A percentile compares a stretch with the other conserved stretches of the same genome.
phyloP scores from a whole-genome alignment of 1,140 invertebrate species.

The Eriosoma lanigerum region DNA sequence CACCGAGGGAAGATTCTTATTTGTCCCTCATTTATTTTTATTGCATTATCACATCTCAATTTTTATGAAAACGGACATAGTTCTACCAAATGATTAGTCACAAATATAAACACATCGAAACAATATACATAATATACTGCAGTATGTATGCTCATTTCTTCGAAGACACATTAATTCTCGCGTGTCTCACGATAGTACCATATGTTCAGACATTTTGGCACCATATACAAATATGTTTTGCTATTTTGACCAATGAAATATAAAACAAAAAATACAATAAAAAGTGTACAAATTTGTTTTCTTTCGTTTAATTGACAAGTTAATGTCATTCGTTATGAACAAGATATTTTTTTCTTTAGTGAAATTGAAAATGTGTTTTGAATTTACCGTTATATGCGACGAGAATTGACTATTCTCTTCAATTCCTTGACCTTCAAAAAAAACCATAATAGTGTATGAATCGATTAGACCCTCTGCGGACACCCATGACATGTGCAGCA shows the following conservation, averaged over 20 bases:
- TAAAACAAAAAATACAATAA: not conserved
- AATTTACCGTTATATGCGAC: not conserved
- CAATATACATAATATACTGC: not conserved
- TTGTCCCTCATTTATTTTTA: constrained; percentile 39
- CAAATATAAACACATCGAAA: constrained; percentile 20
- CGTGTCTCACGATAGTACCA: not conserved
- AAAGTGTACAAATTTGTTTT: not conserved
- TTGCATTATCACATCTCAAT: constrained; percentile 1
- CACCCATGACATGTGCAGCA: constrained; percentile 27
- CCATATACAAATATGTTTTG: not conserved
- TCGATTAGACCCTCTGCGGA: constrained; percentile 10
- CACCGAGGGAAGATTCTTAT: constrained; percentile 29
- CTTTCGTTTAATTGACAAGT: not conserved
- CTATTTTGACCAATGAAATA: not conserved
- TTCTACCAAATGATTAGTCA: not conserved
- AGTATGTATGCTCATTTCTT: not conserved
- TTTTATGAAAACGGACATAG: not conserved
- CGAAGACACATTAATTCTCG: constrained; percentile 18
- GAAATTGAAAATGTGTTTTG: constrained; percentile 15
- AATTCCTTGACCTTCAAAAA: constrained; percentile 21
- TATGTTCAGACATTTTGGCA: constrained; percentile 32
- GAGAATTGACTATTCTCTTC: not conserved
- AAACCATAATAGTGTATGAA: constrained; percentile 19
- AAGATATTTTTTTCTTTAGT: not conserved
- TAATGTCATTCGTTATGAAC: not conserved